These are phyloP conservation scores for Oreochromis mossambicus DNA, from an alignment of 2,797 vertebrate genomes.

Conservation along the genomic window DNA sequence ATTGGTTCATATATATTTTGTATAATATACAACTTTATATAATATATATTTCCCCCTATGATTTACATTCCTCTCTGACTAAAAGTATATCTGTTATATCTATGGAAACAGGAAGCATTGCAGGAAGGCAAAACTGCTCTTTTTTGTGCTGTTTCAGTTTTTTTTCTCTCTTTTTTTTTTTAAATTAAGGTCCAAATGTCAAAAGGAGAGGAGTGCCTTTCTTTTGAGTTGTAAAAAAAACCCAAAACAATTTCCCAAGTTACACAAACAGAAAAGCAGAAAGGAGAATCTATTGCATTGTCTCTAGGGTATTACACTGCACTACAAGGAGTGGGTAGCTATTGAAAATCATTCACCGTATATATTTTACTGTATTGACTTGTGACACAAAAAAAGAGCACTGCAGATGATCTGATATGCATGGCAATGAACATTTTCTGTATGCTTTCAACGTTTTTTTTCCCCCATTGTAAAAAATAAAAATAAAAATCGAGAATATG, in stretches of 20 bases:
- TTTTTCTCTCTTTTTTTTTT: neutral
- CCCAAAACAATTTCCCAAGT: slow-evolving; percentile 31
- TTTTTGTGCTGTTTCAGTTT: slow-evolving; percentile 56
- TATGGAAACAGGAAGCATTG: slow-evolving; percentile 70
- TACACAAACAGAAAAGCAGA: slow-evolving; percentile 68
- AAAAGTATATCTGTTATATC: slow-evolving; percentile 65
- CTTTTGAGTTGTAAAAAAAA: slow-evolving; percentile 64
- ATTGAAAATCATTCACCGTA: slow-evolving; percentile 69
- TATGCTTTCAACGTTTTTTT: slow-evolving; percentile 33
- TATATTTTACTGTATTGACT: slow-evolving; percentile 66
- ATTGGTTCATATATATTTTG: slow-evolving; percentile 81
- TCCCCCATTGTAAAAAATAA: neutral
- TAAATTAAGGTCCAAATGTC: slow-evolving; percentile 57
- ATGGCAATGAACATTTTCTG: slow-evolving; percentile 31
- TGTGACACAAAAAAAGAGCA: slow-evolving; percentile 71
- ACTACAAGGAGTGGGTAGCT: slow-evolving; percentile 69
- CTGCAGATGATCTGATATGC: slow-evolving; percentile 72
- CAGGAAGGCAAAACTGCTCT: slow-evolving; percentile 62
- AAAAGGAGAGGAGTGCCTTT: slow-evolving; percentile 60
- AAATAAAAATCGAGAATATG: slow-evolving; percentile 2
- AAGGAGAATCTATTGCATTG: slow-evolving; percentile 61
- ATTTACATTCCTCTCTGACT: slow-evolving; percentile 78
- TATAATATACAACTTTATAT: slow-evolving; percentile 83
- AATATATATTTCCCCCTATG: slow-evolving; percentile 82
- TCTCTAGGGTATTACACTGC: slow-evolving; percentile 70